A percentile compares a stretch with the other conserved stretches of the same genome.
These are phyloP conservation scores for Eriosoma lanigerum DNA, from an alignment of 1,140 invertebrate genomes.

Conservation along the genomic window DNA sequence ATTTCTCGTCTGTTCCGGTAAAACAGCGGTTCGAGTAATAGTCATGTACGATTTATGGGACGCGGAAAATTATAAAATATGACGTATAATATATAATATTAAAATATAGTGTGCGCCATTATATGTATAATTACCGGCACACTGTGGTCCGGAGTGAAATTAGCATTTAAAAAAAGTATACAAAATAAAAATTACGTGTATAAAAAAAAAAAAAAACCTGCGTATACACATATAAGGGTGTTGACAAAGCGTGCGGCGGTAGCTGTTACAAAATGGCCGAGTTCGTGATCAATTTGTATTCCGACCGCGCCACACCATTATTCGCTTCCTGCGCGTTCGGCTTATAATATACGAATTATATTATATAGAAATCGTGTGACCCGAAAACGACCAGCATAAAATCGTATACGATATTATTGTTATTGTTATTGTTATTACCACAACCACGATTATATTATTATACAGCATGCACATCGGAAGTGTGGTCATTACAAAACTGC, in stretches of 20 bases:
- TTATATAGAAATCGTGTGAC: conserved; percentile 25
- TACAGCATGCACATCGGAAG: neutral
- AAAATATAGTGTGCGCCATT: neutral
- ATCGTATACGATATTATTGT: neutral
- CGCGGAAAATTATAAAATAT: too few species aligned
- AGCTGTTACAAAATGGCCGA: conserved; percentile 43
- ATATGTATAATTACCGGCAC: neutral
- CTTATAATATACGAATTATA: neutral
- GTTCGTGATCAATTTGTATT: conserved; percentile 41
- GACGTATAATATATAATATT: neutral
- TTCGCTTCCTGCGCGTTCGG: conserved; percentile 19
- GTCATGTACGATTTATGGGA: too few species aligned
- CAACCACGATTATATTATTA: neutral
- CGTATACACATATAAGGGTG: conserved; percentile 22
- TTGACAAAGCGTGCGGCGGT: conserved; percentile 6
- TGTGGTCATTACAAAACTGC: too few species aligned
- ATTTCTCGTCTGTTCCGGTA: too few species aligned
- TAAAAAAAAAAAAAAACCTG: neutral
- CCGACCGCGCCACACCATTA: conserved; percentile 10
- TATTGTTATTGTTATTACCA: neutral
- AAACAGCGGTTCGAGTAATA: too few species aligned
- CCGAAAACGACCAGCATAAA: conserved; percentile 2
- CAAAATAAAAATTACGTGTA: too few species aligned
- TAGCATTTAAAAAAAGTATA: too few species aligned
- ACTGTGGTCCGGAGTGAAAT: neutral